These are phyloP conservation scores for Thalassarche chlororhynchos DNA, from an alignment of 2,113 vertebrate genomes.

Conservation along the genomic window DNA sequence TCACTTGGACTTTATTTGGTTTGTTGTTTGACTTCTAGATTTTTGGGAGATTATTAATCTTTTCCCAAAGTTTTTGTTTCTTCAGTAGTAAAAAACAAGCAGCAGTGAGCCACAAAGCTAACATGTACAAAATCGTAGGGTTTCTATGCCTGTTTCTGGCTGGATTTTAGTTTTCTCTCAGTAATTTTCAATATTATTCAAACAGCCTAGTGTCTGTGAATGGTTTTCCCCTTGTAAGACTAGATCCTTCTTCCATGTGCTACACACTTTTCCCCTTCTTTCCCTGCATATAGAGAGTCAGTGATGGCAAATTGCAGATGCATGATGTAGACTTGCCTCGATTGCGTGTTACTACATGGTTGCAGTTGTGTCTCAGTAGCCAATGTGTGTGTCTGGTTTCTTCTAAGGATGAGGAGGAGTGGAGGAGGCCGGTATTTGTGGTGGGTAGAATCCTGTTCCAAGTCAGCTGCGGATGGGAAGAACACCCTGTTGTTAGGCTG, in stretches of 20 bases:
- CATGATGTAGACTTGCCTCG: neutral
- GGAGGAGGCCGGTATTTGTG: neutral
- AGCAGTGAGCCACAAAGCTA: neutral
- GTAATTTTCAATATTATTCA: neutral
- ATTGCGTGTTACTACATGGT: fast-evolving
- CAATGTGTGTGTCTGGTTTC: neutral
- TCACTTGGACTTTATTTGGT: neutral
- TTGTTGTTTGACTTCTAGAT: neutral
- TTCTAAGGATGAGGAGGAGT: neutral
- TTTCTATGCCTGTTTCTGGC: neutral
- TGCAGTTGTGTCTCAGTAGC: neutral
- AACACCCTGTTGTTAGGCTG: neutral
- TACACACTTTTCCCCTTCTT: neutral
- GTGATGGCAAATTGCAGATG: neutral
- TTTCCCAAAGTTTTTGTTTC: neutral
- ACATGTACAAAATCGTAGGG: neutral
- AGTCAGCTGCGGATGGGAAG: neutral
- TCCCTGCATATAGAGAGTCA: neutral
- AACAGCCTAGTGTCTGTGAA: neutral
- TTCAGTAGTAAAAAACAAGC: neutral
- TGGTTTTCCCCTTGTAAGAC: neutral
- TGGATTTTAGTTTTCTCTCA: neutral
- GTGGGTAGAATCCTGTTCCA: neutral
- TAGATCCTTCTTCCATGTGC: neutral
- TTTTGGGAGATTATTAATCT: neutral